These are phyloP conservation scores for Zelleria hepariella DNA, from an alignment of 2,888 invertebrate species.

Conservation along the genomic window DNA sequence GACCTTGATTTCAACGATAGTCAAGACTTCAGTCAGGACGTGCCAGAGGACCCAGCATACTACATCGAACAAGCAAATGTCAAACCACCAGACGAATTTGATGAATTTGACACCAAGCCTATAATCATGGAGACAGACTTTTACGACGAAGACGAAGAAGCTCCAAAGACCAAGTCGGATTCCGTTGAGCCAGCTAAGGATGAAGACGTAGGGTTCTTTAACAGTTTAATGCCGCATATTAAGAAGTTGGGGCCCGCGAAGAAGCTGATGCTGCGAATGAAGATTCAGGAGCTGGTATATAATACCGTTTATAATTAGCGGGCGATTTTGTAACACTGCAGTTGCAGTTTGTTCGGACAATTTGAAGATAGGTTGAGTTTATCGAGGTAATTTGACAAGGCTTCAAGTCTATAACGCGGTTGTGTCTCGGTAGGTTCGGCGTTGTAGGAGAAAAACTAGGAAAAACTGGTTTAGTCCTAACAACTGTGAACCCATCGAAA, in stretches of 20 bases:
- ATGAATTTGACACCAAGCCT: constrained; percentile 63
- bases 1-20: constrained; percentile 28
- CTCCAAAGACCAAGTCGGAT: constrained; percentile 27
- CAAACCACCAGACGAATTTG: constrained; percentile 48
- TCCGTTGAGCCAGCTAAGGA: constrained; percentile 33
- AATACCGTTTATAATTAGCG: constrained; percentile 61
- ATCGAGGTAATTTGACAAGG: not conserved
- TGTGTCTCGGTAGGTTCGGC: too few relatives aligned
- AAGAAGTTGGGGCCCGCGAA: constrained; percentile 60
- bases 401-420: too few relatives aligned
- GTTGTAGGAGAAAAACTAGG: too few relatives aligned
- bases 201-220: constrained; percentile 62
- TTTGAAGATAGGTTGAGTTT: not conserved
- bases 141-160: constrained; percentile 59
- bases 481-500: too few relatives aligned
- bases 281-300: constrained; percentile 62
- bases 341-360: too few relatives aligned
- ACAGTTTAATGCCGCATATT: constrained; percentile 59
- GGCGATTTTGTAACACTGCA: constrained; percentile 21
- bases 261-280: constrained; percentile 62
- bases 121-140: constrained; percentile 63
- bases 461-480: too few relatives aligned
- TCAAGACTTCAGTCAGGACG: constrained; percentile 27
- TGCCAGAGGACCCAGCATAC: constrained; percentile 33
- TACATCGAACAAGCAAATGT: constrained; percentile 18